Conservation (phyloP, 2,888 invertebrate genomes). For the Alsophila aescularia region DNA sequence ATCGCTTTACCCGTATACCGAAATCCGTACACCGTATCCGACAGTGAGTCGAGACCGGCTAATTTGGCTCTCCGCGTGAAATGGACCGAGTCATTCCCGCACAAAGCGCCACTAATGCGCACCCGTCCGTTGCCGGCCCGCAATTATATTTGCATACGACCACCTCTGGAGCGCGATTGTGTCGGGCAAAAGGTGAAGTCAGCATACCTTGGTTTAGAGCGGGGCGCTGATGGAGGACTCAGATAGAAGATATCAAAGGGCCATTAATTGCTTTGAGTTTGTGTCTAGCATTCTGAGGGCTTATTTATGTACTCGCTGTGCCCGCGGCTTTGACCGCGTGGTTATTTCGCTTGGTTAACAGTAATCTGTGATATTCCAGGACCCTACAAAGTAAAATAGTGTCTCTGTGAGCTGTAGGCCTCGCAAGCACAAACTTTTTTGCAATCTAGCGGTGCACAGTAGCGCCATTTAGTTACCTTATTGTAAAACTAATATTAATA, state of each 20-base stretch:
- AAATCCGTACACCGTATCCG: slow-evolving; percentile 54
- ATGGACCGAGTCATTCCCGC: slow-evolving; percentile 74
- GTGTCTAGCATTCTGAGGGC: background rate
- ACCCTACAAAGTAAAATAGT: too few relatives aligned
- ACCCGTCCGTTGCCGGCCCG: slow-evolving; percentile 66
- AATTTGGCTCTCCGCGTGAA: slow-evolving; percentile 74
- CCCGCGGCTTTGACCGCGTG: too few relatives aligned
- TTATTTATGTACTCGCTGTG: background rate
- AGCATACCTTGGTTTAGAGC: slow-evolving; percentile 38
- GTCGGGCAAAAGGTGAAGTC: slow-evolving; percentile 55
- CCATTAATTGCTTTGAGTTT: background rate
- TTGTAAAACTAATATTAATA: too few relatives aligned
- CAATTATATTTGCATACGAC: slow-evolving; percentile 80
- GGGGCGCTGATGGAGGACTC: too few relatives aligned
- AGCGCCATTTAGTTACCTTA: too few relatives aligned
- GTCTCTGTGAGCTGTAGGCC: too few relatives aligned
- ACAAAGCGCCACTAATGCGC: slow-evolving; percentile 77
- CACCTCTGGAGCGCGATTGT: slow-evolving; percentile 59
- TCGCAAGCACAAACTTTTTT: too few relatives aligned
- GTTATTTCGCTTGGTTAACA: too few relatives aligned
- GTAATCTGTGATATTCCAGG: too few relatives aligned
- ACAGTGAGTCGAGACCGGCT: slow-evolving; percentile 61
- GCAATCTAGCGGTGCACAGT: too few relatives aligned
- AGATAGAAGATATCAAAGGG: background rate
- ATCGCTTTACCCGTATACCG: slow-evolving; percentile 28